These are phyloP conservation scores for Silurus glanis DNA, from an alignment of 2,113 vertebrate genomes.

Conservation along the genomic window DNA sequence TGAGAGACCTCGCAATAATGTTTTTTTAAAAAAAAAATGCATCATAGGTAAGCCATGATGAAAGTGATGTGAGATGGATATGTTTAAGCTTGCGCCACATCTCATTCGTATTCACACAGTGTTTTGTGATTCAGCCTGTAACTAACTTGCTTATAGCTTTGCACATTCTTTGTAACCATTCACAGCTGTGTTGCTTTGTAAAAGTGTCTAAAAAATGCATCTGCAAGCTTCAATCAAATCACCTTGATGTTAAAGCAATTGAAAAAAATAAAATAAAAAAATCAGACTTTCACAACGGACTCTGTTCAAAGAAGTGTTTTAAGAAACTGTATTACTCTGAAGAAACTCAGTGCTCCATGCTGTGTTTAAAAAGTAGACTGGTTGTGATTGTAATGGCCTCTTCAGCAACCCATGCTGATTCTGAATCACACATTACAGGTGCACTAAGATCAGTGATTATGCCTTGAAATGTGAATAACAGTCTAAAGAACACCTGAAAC, in stretches of 20 bases:
- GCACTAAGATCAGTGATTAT: slow-evolving; percentile 7
- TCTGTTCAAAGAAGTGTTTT: slow-evolving; percentile 11
- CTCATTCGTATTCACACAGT: not conserved
- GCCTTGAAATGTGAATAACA: slow-evolving; percentile 8
- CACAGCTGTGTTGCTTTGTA: not conserved
- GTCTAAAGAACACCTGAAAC: not conserved
- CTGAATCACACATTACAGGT: not conserved
- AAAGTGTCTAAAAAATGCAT: not conserved
- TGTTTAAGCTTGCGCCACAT: not conserved
- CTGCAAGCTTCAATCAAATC: not conserved
- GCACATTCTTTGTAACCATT: not conserved
- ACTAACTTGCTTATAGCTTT: not conserved
- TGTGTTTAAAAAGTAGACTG: slow-evolving; percentile 10
- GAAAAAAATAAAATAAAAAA: not conserved
- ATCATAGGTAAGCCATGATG: not conserved
- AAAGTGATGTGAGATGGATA: not conserved
- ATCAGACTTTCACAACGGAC: not conserved
- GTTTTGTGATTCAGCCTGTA: not conserved
- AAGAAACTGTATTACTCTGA: not conserved
- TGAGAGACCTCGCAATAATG: not conserved
- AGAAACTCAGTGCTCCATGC: not conserved
- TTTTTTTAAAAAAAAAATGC: not conserved
- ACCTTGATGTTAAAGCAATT: not conserved
- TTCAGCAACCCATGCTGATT: slow-evolving; percentile 4
- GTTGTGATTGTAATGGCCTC: slow-evolving; percentile 15